Evolutionary conservation across 2,797 vertebrate genomes (phyloP).

Genomic region (Typhlichthys subterraneus): DNA sequence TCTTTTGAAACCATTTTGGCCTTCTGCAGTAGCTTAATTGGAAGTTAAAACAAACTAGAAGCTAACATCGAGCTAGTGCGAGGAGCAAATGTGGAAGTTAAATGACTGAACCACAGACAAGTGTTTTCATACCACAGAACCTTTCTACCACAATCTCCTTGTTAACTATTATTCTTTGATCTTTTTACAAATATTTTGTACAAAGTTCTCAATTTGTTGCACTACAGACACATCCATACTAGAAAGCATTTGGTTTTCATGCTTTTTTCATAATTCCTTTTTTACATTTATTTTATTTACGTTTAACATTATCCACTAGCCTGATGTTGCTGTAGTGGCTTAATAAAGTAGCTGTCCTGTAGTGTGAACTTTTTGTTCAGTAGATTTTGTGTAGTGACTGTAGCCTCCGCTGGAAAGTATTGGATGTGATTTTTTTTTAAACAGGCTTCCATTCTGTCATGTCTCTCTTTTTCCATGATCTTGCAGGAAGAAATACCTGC

Average conservation of each 20-base stretch:
- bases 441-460: constrained; percentile 56
- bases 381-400: constrained; percentile 64
- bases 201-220: constrained; percentile 49
- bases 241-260: constrained; percentile 41
- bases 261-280: constrained; percentile 38
- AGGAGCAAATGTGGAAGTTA: constrained; percentile 15
- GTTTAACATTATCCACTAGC: constrained; percentile 49
- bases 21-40: constrained; percentile 47
- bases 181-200: constrained; percentile 39
- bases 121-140: constrained; percentile 29
- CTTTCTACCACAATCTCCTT: constrained; percentile 42
- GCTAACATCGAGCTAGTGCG: constrained; percentile 26
- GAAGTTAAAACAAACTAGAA: constrained; percentile 47
- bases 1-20: constrained; percentile 56
- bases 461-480: constrained; percentile 74
- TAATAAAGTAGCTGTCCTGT: constrained; percentile 48
- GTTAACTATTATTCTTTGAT: constrained; percentile 43
- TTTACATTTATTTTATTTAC: constrained; percentile 21
- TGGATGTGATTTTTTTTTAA: constrained; percentile 58
- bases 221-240: constrained; percentile 55
- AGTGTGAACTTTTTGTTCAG: constrained; percentile 48
- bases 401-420: constrained; percentile 62
- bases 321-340: constrained; percentile 53
- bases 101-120: constrained; percentile 29
- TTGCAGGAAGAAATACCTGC: constrained; percentile 45